Percentiles rank a stretch among this genome's conserved stretches.
Conservation (phyloP, 37 sponge, comb jelly and placozoan species). For the Chondrilla cf. caribensis region DNA sequence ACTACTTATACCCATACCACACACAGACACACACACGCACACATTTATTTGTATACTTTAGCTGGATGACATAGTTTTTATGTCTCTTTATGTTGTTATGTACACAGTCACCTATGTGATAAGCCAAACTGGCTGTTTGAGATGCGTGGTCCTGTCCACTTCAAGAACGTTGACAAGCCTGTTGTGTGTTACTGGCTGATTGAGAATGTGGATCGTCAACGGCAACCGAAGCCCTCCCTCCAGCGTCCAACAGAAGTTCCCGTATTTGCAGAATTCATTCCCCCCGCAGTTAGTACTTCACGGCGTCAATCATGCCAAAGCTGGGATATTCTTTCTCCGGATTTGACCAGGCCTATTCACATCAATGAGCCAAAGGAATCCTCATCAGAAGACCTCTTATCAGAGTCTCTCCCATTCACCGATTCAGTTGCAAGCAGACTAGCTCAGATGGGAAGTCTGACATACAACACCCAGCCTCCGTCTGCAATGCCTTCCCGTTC, state of each 20-base stretch:
- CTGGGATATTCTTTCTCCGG: too few species aligned
- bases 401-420: too few species aligned
- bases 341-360: too few species aligned
- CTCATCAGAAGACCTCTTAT: too few species aligned
- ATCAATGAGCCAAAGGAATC: too few species aligned
- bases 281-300: background rate
- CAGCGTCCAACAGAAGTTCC: slow-evolving; percentile 2
- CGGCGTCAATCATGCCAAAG: background rate
- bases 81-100: background rate
- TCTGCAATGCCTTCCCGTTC: too few species aligned
- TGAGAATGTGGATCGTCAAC: slow-evolving; percentile 43
- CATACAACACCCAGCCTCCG: too few species aligned
- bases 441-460: too few species aligned
- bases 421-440: too few species aligned
- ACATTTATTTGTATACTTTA: background rate
- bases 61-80: background rate
- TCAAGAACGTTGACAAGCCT: slow-evolving; percentile 67
- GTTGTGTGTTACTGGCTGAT: slow-evolving; percentile 69
- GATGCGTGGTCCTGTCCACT: slow-evolving; percentile 56
- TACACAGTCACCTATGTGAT: slow-evolving; percentile 41
- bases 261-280: background rate
- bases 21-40: slow-evolving; percentile 30
- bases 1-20: background rate
- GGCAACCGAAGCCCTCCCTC: background rate
- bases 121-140: slow-evolving; percentile 62